Base-by-base conservation (phyloP, 2,888 invertebrate genomes). In the Petrolisthes manimaculis region DNA sequence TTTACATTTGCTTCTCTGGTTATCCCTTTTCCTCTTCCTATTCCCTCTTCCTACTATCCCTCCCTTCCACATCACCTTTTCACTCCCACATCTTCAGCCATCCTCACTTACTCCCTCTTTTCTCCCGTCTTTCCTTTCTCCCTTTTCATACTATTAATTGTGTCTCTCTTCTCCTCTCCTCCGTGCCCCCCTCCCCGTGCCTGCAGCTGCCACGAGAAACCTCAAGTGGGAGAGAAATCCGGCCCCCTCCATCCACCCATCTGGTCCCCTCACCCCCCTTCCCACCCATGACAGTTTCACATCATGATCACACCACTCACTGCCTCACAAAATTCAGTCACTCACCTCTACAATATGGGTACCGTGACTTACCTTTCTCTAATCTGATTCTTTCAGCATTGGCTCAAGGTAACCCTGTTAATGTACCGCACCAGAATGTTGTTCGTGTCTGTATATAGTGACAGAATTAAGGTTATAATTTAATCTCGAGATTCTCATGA, bases 1-100 rank as follows among this genome's bases (percentile, higher is more conserved):
- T 37, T 37, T 37, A 37, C 37, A 37, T 37, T 37, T 37, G 37
- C 37, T 37, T 37, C 37, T 37, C 37, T 61, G 61, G 9, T 61
- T 61, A 9, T 61, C 61, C 18, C 61, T 61, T 0, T 3, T 3
- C 18, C 61, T 61, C 18, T 18, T 12, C 61, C 14, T 61, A 6
- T 14, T 55, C 56, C 56, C 80, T 80, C 80, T 14, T 21, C 56
- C 80, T 80, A n/a, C 80, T 14, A n/a, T 24, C 75, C 37, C n/a
- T 54, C 78, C n/a, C 54, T 54, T 54, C 37, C 37, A 37, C 37
- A 37, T 37, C 37, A 37, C 37, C 2, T 53, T 18, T 18, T 54
- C 78, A 12, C 54, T 53, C 53, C 9, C 78, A 51, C 53, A 14
- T 54, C 78, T 53, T 53, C 54, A 53, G 53, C 78, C 9, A n/a